Evolutionary conservation across 1,140 invertebrate genomes (phyloP).

Genomic region (Macrobrachium rosenbergii): DNA sequence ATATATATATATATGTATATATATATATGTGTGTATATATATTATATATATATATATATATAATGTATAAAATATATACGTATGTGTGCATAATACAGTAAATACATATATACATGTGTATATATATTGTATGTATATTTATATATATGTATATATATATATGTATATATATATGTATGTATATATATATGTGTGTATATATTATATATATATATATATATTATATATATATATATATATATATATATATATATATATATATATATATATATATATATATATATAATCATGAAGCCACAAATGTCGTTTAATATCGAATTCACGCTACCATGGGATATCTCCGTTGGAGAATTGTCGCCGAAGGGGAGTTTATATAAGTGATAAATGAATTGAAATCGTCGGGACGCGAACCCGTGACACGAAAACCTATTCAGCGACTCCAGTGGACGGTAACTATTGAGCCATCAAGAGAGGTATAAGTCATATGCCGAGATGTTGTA

Average conservation of each 20-base stretch:
- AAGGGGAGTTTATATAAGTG: no score
- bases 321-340: no score
- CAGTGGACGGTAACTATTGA: no score
- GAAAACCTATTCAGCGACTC: no score
- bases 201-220: not conserved
- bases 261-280: slow-evolving; percentile 19
- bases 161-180: not conserved
- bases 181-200: slow-evolving; percentile 8
- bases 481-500: no score
- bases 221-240: slow-evolving; percentile 12
- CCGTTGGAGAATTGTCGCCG: no score
- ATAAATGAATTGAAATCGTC: no score
- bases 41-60: not conserved
- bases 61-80: not conserved
- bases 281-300: no score
- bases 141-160: slow-evolving; percentile 1
- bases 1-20: slow-evolving; percentile 18
- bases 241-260: slow-evolving; percentile 20
- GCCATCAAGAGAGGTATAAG: no score
- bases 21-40: slow-evolving; percentile 8
- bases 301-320: no score
- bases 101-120: not conserved
- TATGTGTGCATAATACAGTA: no score
- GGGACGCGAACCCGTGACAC: no score
- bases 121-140: not conserved